phyloP scores from a whole-genome alignment of 2,113 vertebrate species.

The Malurus melanocephalus region DNA sequence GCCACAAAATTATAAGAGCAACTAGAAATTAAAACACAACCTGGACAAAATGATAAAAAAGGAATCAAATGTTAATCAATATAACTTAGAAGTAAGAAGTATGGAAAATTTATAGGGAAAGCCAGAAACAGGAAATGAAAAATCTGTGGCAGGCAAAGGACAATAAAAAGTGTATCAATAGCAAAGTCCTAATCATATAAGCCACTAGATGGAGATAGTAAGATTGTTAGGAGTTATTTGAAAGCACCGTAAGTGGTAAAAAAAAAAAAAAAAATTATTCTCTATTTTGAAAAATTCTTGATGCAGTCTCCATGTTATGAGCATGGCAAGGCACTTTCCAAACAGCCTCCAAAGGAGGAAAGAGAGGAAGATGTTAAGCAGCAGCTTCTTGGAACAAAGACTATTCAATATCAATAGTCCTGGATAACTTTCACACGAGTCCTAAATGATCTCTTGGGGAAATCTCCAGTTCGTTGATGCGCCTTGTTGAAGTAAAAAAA shows the following conservation, averaged over 20 bases:
- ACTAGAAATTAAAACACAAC: not conserved
- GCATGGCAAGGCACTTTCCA: not conserved
- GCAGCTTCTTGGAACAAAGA: not conserved
- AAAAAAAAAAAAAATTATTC: not conserved
- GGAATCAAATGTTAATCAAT: not conserved
- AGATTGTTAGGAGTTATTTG: not conserved
- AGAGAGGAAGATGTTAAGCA: not conserved
- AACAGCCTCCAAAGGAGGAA: not conserved
- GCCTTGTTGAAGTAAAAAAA: not conserved
- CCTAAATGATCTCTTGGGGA: not conserved
- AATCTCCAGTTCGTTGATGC: not conserved
- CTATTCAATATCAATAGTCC: not conserved
- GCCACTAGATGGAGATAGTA: slow-evolving; percentile 66
- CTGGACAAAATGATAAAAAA: not conserved
- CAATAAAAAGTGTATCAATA: not conserved
- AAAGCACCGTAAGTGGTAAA: not conserved
- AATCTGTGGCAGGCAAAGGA: not conserved
- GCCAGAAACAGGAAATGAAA: not conserved
- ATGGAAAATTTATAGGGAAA: not conserved
- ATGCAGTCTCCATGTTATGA: not conserved
- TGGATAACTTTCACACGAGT: not conserved
- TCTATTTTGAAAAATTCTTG: not conserved
- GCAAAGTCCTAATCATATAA: slow-evolving; percentile 2
- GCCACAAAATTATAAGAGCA: not conserved
- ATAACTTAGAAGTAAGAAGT: not conserved